Conservation (phyloP, 2,888 invertebrate species). For the Phania funesta region DNA sequence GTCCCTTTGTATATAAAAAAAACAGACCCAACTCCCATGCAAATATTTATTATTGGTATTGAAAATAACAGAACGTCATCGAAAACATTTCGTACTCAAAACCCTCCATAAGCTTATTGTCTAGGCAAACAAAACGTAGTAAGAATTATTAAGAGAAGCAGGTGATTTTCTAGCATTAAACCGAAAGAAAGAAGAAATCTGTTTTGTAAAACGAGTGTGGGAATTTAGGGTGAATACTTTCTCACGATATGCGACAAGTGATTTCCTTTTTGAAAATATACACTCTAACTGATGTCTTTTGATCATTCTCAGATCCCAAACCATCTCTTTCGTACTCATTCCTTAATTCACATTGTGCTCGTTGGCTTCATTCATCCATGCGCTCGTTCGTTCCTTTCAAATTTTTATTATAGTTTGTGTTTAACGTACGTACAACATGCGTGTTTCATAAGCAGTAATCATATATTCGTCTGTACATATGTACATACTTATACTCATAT, state of each 20-base stretch:
- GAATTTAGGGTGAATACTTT: slow-evolving; percentile 80
- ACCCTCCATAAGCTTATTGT: slow-evolving; percentile 41
- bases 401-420: slow-evolving; percentile 49
- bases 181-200: slow-evolving; percentile 24
- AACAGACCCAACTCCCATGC: slow-evolving; percentile 11
- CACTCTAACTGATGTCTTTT: slow-evolving; percentile 53
- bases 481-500: slow-evolving; percentile 17
- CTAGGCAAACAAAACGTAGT: slow-evolving; percentile 6
- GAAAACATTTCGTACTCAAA: slow-evolving; percentile 13
- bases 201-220: slow-evolving; percentile 74
- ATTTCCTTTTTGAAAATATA: slow-evolving; percentile 64
- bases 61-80: slow-evolving; percentile 17
- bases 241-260: slow-evolving; percentile 78
- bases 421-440: slow-evolving; percentile 58
- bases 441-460: slow-evolving; percentile 59
- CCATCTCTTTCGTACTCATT: slow-evolving; percentile 47
- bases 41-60: slow-evolving; percentile 23
- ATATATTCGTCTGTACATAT: not conserved
- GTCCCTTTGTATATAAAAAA: no score
- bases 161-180: slow-evolving; percentile 62
- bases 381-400: slow-evolving; percentile 32
- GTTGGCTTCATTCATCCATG: slow-evolving; percentile 31
- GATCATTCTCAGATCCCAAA: slow-evolving; percentile 50
- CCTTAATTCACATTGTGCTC: slow-evolving; percentile 10
- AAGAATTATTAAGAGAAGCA: slow-evolving; percentile 48